These are phyloP conservation scores for Incurvaria masculella DNA, from an alignment of 2,888 invertebrate species.

Conservation along the genomic window DNA sequence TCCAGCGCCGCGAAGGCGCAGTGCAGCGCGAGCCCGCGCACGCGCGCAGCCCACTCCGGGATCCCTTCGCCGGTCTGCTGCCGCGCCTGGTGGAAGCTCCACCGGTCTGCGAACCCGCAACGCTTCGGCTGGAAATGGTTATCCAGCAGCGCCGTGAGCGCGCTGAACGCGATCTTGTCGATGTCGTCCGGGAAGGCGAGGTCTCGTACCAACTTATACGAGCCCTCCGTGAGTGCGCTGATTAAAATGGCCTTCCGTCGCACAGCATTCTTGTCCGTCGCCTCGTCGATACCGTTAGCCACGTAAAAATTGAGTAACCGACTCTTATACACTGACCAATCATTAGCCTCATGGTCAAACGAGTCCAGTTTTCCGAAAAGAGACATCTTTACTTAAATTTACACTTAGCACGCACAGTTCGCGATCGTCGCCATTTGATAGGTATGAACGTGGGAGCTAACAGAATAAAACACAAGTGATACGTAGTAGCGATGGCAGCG, in stretches of 20 bases:
- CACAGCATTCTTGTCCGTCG: conserved; percentile 12
- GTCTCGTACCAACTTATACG: conserved; percentile 10
- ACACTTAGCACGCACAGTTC: too few relatives aligned
- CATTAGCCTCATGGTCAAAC: conserved; percentile 9
- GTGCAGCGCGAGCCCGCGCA: conserved; percentile 8
- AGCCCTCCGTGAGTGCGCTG: conserved; percentile 14
- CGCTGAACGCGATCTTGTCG: conserved; percentile 6
- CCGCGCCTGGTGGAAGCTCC: conserved; percentile 15
- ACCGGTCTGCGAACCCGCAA: conserved; percentile 14
- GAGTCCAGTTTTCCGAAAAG: too few relatives aligned
- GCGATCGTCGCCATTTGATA: too few relatives aligned
- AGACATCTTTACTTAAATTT: too few relatives aligned
- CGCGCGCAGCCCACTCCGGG: conserved; percentile 15
- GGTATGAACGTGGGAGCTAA: too few relatives aligned
- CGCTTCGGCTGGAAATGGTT: conserved; percentile 14
- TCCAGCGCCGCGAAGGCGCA: conserved; percentile 12
- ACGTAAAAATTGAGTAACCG: conserved; percentile 6
- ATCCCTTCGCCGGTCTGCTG: conserved; percentile 11
- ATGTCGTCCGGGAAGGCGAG: conserved; percentile 12
- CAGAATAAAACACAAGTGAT: too few relatives aligned
- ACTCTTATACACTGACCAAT: conserved; percentile 11
- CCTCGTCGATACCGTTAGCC: conserved; percentile 14
- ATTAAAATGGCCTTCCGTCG: conserved; percentile 14
- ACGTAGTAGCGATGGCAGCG: too few relatives aligned
- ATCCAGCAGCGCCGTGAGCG: background rate